Evolutionary conservation across 1,140 invertebrate species (phyloP), one percentile per base, ranked within the genome.

Genomic region (Lordiphosa stackelbergi): DNA sequence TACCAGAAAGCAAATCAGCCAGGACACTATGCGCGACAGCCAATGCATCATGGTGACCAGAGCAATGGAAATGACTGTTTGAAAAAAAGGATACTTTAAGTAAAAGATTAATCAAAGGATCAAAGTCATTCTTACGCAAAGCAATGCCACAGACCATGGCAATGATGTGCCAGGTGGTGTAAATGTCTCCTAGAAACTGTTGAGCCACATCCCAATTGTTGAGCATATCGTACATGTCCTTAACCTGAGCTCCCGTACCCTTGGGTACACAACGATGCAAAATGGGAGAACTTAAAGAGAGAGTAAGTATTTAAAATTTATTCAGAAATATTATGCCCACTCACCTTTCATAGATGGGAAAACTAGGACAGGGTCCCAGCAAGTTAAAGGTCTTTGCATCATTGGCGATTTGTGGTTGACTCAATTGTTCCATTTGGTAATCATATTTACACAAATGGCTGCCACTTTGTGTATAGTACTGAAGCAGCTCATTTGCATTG

Each of bases 151-250:
- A 93, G 71, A 96, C 91, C n/a, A 91, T 92, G 28, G 96, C 89
- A 86, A 95, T 94, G 87, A 96, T 93, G 78, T 92, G 92, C 94
- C 95, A 96, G 24, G 94, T 94, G 69, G 92, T 92, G 74, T 95
- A 96, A 0, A 98, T 88, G 89, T 98, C 96, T 43, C 93, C 92
- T 3, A 97, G 89, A 83, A 97, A 92, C 89, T 97, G 94, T 87
- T 96, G 94, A 56, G 96, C 92, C 34, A 93, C 91, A 87, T 97
- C 95, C 92, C 95, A 96, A 72, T 92, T 93, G 86, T 97, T 97
- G 6, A 97, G 89, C 59, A 95, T 89, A 6, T 91, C 92, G 89
- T 96, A 96, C 54, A 96, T 90, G 84, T 94, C 87, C 4, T 91
- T 89, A 1, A 93, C 81, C 11, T 88, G 88, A 52, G 59, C 61